Evolutionary conservation across 1,140 invertebrate genomes (phyloP).

Genomic region (Elymnias hypermnestra): DNA sequence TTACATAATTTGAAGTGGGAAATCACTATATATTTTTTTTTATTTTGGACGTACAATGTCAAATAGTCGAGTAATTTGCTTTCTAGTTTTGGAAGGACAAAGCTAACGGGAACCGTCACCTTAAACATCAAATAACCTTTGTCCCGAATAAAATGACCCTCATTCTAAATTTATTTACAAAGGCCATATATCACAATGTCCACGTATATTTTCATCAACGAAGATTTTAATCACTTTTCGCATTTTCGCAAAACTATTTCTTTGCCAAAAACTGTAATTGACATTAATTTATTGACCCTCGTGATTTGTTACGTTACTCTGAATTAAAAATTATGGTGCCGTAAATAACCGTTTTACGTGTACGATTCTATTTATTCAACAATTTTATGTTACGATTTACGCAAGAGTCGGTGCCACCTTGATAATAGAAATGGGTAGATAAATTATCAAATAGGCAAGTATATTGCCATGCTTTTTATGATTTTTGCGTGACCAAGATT

Average conservation of each 20-base stretch:
- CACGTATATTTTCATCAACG: constrained; percentile 2
- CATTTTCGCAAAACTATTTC: constrained; percentile 11
- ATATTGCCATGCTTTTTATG: too few relatives aligned
- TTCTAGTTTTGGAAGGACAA: too few relatives aligned
- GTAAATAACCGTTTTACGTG: constrained; percentile 14
- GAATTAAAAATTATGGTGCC: constrained; percentile 20
- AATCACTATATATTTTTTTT: too few relatives aligned
- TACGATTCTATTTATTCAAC: constrained; percentile 10
- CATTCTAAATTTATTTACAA: background rate
- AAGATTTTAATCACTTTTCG: constrained; percentile 12
- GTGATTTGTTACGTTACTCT: constrained; percentile 20
- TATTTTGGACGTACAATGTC: too few relatives aligned
- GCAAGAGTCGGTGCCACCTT: background rate
- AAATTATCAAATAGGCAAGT: background rate
- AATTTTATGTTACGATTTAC: constrained; percentile 3
- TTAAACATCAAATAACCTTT: too few relatives aligned
- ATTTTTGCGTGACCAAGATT: too few relatives aligned
- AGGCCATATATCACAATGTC: background rate
- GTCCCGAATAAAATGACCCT: background rate
- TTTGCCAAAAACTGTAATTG: constrained; percentile 25
- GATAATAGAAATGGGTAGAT: constrained; percentile 1
- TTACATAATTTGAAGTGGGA: too few relatives aligned
- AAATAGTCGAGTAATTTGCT: too few relatives aligned
- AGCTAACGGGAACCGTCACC: too few relatives aligned
- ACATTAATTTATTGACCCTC: constrained; percentile 32